These are phyloP conservation scores for Trichomycterus rosablanca DNA, from an alignment of 2,113 vertebrate species.

Conservation along the genomic window DNA sequence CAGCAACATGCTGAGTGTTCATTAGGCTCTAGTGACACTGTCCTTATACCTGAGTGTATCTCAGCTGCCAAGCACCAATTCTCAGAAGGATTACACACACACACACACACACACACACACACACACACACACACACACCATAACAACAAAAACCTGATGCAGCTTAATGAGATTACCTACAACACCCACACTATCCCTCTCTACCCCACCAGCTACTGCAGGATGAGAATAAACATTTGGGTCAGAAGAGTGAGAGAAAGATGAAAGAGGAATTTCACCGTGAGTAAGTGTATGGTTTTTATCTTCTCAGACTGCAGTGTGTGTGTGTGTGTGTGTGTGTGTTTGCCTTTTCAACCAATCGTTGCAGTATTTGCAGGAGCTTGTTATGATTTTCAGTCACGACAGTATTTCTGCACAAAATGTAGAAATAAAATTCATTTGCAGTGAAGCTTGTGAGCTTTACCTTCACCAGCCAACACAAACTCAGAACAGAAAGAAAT, in stretches of 20 bases:
- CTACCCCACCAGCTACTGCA: background rate
- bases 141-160: no score
- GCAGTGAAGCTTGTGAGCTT: no score
- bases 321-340: slow-evolving; percentile 2
- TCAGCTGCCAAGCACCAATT: slow-evolving; percentile 29
- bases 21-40: no score
- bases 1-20: no score
- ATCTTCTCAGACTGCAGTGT: background rate
- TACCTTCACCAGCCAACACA: no score
- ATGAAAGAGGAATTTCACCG: background rate
- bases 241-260: background rate
- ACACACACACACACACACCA: slow-evolving; percentile 11
- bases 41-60: slow-evolving; percentile 24
- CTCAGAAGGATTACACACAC: slow-evolving; percentile 29
- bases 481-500: no score
- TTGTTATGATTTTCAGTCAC: no score
- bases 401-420: no score
- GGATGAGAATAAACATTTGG: background rate
- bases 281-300: slow-evolving; percentile 22
- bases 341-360: no score
- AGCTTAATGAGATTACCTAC: slow-evolving; percentile 7
- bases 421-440: no score
- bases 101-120: background rate
- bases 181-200: background rate
- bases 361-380: background rate